Base-by-base conservation (phyloP, 2,888 invertebrate species). In the Callyntrura sp. region DNA sequence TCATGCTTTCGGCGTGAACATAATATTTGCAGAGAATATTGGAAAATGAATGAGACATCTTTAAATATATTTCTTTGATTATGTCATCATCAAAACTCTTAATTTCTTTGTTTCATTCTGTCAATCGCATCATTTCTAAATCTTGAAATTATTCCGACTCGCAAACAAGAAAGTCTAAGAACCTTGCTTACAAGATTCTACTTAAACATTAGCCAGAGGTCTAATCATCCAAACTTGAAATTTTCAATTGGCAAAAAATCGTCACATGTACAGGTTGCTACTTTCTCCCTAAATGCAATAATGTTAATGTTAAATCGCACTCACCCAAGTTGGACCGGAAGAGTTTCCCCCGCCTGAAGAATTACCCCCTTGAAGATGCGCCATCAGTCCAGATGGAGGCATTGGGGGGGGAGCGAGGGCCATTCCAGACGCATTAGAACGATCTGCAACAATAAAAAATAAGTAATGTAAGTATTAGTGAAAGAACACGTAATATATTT, bases 351-450 rank as follows among this genome's bases (percentile, higher is more conserved):
- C 88, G 12, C 86, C 90, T 45, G 65, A 82, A 48, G 62, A 73
- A 17, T 86, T 91, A 20, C 91, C 92, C 57, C 90, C 90, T 68
- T 91, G 92, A 35, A 93, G 83, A 81, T 92, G 92, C 11, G 88
- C 91, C 92, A 93, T 92, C 43, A 93, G 86, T 0, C 92, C 92
- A 43, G 87, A 90, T 35, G 93, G 93, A 25, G 93, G 93, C 90
- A 93, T 89, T 55, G 93, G 93, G n/a, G 93, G 93, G 14, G 93
- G 93, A 73, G 91, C 92, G 78, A 93, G 78, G 14, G 92, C 87
- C 35, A 82, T 70, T 17, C 82, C 82, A 11, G 60, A 65, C 8
- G 68, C 55, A 60, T 81, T 60, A 55, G 23, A 14, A 9, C 57
- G 84, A 79, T 68, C 83, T 84, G 79, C 12, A 68, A 83, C 48